phyloP scores from a whole-genome alignment of 1,140 invertebrate species.

The Spodoptera litura region DNA sequence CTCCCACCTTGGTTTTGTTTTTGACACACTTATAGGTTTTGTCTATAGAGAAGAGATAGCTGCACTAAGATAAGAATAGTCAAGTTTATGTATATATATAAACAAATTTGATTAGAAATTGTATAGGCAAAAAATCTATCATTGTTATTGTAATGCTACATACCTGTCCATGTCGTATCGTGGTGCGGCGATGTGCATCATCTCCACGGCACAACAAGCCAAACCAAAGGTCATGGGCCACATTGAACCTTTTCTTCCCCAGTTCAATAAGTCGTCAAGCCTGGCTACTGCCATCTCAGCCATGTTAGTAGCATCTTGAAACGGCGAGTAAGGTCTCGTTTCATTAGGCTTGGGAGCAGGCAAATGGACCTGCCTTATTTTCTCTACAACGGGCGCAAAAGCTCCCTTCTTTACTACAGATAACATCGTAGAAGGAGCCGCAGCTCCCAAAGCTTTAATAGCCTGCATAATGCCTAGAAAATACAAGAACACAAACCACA shows the following conservation, averaged over 20 bases:
- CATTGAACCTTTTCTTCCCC: constrained; percentile 96
- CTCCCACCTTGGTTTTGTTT: no score
- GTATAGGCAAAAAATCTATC: not conserved
- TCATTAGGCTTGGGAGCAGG: constrained; percentile 79
- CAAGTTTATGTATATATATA: no score
- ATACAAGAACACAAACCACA: constrained; percentile 48
- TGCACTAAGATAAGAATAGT: no score
- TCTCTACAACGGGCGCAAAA: constrained; percentile 71
- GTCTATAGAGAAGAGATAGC: not conserved
- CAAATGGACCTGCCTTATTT: constrained; percentile 81
- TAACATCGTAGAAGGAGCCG: constrained; percentile 69
- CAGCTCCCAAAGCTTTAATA: constrained; percentile 73
- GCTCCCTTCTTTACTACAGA: constrained; percentile 77
- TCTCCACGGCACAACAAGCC: constrained; percentile 99
- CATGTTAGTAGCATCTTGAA: constrained; percentile 90
- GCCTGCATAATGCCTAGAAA: constrained; percentile 77
- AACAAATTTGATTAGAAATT: not conserved
- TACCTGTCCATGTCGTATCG: constrained; percentile 98
- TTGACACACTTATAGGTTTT: no score
- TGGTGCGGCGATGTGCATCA: constrained; percentile 99
- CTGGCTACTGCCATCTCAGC: constrained; percentile 93
- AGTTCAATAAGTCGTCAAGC: constrained; percentile 97
- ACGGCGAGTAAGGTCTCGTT: constrained; percentile 87
- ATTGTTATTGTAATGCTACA: not conserved
- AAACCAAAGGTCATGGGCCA: constrained; percentile 99